Evolutionary conservation across 2,888 invertebrate species (phyloP), one percentile per base, ranked within the genome.

Genomic region (Drosophila diplacantha): DNA sequence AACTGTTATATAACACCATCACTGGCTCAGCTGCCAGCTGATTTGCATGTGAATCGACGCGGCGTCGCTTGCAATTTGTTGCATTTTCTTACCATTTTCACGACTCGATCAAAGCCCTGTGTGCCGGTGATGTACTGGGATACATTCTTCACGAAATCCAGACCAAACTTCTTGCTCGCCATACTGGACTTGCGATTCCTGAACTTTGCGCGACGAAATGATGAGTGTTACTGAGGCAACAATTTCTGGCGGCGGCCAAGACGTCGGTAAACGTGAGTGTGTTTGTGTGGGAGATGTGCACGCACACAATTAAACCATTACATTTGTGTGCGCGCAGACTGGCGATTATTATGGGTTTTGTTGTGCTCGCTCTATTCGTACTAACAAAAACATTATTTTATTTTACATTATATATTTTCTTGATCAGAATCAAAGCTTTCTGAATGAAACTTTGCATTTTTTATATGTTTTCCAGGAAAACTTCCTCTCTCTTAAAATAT

Each of bases 1-100:
- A 11, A 7, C 9, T 14, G 16, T 68, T 68, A 51, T 31, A 50
- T 56, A 65, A 65, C 51, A 29, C 57, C 49, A 55, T 29, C 52
- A 22, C 54, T 51, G 29, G 47, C 32, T 32, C 20, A 32, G 20
- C 20, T 11, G 7, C 14, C 46, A 47, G 32, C 47, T 47, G 47
- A 32, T 32, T 32, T 32, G 20, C 47, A 31, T 47, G 47, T 32
- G 46, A 46, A 31, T 18, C 11, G 7, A 2, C 7, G 26, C 31
- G 31, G 31, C 31, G 46, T 14, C 3, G 24, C 24, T 24, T 24
- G 22, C 5, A 7, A 46, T 31, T 47, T 47, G 6, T 32, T 47
- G 47, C 32, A 32, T n/a, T 32, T 47, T 9, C 46, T 32, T 9
- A 47, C 47, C 44, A 46, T 46, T 14, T 46, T 46, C 9, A 46